Base-by-base conservation (phyloP, 2,888 invertebrate genomes). In the Acleris emargana region DNA sequence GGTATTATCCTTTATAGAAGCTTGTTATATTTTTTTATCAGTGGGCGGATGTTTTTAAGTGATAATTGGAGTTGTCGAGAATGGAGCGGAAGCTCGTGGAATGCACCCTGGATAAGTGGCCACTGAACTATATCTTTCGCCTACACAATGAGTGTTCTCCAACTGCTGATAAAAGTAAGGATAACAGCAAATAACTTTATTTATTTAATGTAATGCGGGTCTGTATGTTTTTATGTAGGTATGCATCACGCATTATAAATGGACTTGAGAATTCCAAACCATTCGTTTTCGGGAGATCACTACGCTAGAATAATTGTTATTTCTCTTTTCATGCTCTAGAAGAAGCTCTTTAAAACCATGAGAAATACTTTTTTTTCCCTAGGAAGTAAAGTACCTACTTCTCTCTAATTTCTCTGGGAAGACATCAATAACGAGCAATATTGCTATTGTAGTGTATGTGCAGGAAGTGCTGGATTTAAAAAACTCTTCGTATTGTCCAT, bases 51-150 rank as follows among this genome's bases (percentile, higher is more conserved):
- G 90, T 84, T 84, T 82, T 84, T 70, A 75, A 72, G 69, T 78
- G 83, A 84, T 83, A 84, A 77, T 67, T 74, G 70, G 71, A 73
- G 69, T 72, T 67, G 69, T 70, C 70, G 74, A 76, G 74, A 73
- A 73, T 69, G 66, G 67, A 81, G 72, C 86, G 89, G 90, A 89
- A 83, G 80, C 77, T 76, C 72, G 73, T 70, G 70, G 75, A 82
- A 79, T 82, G 84, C 76, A 75, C 78, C 74, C 71, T 77, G 86
- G 87, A 87, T 88, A 88, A 86, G 73, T 87, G 88, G 86, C 75
- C 88, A 87, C 76, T 88, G 89, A 88, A 88, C 89, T 74, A 77
- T 73, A 75, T 72, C 71, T 69, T 70, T 67, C 75, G 72, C 78
- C 75, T 68, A 79, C 75, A 74, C 76, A 28, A 51, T 43, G 22